phyloP scores from a whole-genome alignment of 64 coral and sea anemone genomes.

The Stylophora pistillata region DNA sequence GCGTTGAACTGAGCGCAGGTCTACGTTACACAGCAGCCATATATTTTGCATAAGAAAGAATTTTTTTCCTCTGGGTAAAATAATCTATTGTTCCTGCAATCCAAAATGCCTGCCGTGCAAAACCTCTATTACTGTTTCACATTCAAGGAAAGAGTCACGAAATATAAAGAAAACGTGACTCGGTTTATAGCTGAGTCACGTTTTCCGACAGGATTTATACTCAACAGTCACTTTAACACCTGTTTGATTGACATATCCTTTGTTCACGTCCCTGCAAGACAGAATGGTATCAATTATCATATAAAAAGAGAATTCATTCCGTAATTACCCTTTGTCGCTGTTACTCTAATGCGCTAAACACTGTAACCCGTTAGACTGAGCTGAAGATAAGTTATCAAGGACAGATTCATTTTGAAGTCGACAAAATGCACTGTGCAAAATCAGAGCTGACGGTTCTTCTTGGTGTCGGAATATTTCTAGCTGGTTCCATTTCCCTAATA shows the following conservation, averaged over 20 bases:
- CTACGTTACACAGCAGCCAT: too few relatives aligned
- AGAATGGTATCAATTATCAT: neutral
- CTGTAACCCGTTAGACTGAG: neutral
- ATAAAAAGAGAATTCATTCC: neutral
- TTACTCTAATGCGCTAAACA: neutral
- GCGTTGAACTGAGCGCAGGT: neutral
- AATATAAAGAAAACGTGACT: neutral
- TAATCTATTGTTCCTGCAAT: too few relatives aligned
- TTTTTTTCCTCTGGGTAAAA: too few relatives aligned
- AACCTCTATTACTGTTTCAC: too few relatives aligned
- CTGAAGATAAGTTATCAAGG: neutral
- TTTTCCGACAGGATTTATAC: neutral
- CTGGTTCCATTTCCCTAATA: neutral
- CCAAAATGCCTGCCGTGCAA: neutral
- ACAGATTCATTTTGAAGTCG: neutral
- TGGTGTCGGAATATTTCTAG: conserved; percentile 8
- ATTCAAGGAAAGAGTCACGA: neutral
- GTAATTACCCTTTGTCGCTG: too few relatives aligned
- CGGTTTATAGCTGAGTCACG: neutral
- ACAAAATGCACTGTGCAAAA: conserved; percentile 18
- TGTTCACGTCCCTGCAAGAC: neutral
- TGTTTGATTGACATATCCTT: neutral
- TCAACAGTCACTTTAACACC: neutral
- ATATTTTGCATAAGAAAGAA: too few relatives aligned
- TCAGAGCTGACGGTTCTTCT: neutral